A percentile compares a stretch with the other conserved stretches of the same genome.
Evolutionary conservation across 2,888 invertebrate genomes (phyloP).

Genomic region (Nipponacmea schrenckii): DNA sequence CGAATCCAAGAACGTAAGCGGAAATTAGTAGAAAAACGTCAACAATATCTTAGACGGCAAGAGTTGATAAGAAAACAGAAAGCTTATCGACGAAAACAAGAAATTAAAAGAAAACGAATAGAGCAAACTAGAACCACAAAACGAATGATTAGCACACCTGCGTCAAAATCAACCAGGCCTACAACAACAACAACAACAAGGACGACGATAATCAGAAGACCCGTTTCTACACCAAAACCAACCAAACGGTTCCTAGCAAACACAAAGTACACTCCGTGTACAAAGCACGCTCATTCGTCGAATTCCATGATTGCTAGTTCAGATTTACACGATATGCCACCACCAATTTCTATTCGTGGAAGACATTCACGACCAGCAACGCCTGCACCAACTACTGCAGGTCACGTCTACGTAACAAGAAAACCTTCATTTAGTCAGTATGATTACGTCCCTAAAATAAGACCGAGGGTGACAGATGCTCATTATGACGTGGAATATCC

Average conservation of each 20-base stretch:
- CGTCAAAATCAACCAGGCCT: slow-evolving; percentile 5
- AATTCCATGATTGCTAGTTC: slow-evolving; percentile 12
- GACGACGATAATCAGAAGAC: not conserved
- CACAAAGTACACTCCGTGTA: slow-evolving; percentile 13
- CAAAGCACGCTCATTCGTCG: slow-evolving; percentile 12
- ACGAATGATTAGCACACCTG: not conserved
- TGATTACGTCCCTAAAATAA: not conserved
- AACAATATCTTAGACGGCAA: slow-evolving; percentile 6
- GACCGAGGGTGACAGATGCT: not conserved
- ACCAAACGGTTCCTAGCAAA: slow-evolving; percentile 18
- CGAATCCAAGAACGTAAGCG: not conserved
- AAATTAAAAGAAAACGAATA: slow-evolving; percentile 8
- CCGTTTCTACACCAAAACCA: slow-evolving; percentile 8
- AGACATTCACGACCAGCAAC: slow-evolving; percentile 31
- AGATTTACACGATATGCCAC: slow-evolving; percentile 22
- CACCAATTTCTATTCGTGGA: slow-evolving; percentile 36
- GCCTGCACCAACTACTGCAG: slow-evolving; percentile 31
- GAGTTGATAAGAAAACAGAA: not conserved
- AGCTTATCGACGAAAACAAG: not conserved
- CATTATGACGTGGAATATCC: not conserved
- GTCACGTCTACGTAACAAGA: not conserved
- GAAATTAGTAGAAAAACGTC: not conserved
- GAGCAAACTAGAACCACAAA: not conserved
- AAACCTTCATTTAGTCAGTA: not conserved
- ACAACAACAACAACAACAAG: slow-evolving; percentile 13